Evolutionary conservation across 1,140 invertebrate genomes (phyloP).

Genomic region (Oryctes rhinoceros): DNA sequence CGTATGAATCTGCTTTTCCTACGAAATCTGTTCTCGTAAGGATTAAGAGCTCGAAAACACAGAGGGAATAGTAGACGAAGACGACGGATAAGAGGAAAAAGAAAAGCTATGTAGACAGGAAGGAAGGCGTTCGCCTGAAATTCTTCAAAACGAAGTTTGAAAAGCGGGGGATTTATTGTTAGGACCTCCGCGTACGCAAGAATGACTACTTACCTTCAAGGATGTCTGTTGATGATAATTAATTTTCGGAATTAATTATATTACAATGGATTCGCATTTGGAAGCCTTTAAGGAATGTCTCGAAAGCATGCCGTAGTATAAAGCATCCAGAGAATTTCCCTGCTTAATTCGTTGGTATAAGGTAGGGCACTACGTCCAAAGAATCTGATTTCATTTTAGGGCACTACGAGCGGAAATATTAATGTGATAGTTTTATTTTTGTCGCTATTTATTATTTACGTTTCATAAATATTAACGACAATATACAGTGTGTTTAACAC

Average conservation of each 20-base stretch:
- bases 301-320: no score
- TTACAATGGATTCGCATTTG: background rate
- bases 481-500: no score
- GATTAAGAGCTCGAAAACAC: background rate
- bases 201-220: background rate
- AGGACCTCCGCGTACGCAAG: background rate
- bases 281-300: background rate
- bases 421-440: no score
- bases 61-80: background rate
- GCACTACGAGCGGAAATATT: no score
- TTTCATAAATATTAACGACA: no score
- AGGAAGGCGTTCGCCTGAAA: background rate
- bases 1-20: background rate
- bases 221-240: background rate
- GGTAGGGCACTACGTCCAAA: no score
- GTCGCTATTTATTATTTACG: no score
- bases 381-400: no score
- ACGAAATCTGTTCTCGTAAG: background rate
- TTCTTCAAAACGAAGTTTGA: background rate
- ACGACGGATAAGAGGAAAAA: background rate
- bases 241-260: conserved; percentile 5
- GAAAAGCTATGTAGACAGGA: background rate
- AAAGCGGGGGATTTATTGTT: background rate
- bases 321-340: no score
- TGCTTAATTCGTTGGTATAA: no score